These are phyloP conservation scores for Trichonephila clavata DNA, from an alignment of 1,140 invertebrate species.

Conservation along the genomic window DNA sequence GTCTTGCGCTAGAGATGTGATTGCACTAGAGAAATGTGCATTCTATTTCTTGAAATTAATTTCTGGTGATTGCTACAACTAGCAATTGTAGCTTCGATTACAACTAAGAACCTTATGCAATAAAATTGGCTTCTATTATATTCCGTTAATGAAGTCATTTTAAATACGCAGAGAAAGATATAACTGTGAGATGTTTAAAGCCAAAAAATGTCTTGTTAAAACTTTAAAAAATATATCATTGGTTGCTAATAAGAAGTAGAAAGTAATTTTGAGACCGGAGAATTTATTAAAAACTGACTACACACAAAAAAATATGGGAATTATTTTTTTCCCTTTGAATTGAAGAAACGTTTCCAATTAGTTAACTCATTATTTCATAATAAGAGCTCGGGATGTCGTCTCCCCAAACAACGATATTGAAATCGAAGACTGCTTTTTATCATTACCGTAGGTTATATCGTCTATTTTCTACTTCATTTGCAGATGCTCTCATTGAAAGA, in stretches of 20 bases:
- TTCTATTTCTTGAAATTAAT: too few relatives aligned
- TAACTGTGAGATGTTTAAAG: too few relatives aligned
- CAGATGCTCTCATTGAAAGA: slow-evolving; percentile 53
- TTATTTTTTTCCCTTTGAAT: neutral
- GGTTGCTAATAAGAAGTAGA: neutral
- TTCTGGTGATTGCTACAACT: too few relatives aligned
- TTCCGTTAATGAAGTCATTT: too few relatives aligned
- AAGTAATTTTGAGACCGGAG: neutral
- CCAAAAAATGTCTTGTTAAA: too few relatives aligned
- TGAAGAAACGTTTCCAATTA: slow-evolving; percentile 46
- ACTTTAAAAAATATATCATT: neutral
- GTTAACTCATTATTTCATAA: slow-evolving; percentile 55
- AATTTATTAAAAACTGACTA: slow-evolving; percentile 21
- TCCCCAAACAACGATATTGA: slow-evolving; percentile 29
- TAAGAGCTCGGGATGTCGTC: neutral
- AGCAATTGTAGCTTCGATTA: too few relatives aligned
- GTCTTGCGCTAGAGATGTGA: too few relatives aligned
- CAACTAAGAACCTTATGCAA: too few relatives aligned
- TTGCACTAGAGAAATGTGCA: too few relatives aligned
- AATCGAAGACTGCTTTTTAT: slow-evolving; percentile 17
- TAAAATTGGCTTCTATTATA: too few relatives aligned
- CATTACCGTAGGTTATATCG: slow-evolving; percentile 48
- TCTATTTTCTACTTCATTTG: slow-evolving; percentile 66
- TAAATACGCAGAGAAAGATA: too few relatives aligned
- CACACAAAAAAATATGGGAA: neutral